phyloP scores from a whole-genome alignment of 2,113 vertebrate species.

The Heterotilapia buettikoferi region DNA sequence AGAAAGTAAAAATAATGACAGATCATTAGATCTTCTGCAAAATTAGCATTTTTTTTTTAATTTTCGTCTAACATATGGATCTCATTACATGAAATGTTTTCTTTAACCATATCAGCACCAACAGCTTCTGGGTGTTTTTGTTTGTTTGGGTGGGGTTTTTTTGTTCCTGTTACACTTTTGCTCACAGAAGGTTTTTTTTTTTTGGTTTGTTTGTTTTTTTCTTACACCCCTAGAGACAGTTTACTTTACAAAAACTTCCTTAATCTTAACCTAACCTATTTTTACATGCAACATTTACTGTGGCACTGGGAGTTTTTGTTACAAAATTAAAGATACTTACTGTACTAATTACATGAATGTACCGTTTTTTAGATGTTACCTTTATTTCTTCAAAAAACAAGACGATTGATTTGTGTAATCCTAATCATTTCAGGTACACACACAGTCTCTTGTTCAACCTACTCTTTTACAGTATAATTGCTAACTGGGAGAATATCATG shows the following conservation, averaged over 20 bases:
- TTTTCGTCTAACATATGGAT: background rate
- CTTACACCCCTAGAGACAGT: background rate
- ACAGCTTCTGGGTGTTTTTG: background rate
- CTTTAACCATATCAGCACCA: background rate
- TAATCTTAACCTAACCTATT: background rate
- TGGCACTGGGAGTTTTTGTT: background rate
- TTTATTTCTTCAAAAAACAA: background rate
- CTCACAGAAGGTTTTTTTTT: background rate
- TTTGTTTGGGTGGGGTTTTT: accelerated
- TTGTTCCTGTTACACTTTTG: background rate
- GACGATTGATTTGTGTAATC: background rate
- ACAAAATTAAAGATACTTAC: background rate
- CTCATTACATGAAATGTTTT: background rate
- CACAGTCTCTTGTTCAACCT: background rate
- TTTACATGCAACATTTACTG: background rate
- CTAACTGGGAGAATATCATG: background rate
- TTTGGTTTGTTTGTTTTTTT: background rate
- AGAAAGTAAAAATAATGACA: background rate
- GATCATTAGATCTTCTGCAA: background rate
- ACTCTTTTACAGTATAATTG: background rate
- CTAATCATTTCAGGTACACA: background rate
- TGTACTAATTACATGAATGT: background rate
- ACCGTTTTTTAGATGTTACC: background rate
- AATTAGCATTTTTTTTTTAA: background rate
- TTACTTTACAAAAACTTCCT: background rate